Percentiles rank a stretch among this genome's conserved stretches.
These are phyloP conservation scores for Marronus borbonicus DNA, from an alignment of 2,888 invertebrate species.

Conservation along the genomic window DNA sequence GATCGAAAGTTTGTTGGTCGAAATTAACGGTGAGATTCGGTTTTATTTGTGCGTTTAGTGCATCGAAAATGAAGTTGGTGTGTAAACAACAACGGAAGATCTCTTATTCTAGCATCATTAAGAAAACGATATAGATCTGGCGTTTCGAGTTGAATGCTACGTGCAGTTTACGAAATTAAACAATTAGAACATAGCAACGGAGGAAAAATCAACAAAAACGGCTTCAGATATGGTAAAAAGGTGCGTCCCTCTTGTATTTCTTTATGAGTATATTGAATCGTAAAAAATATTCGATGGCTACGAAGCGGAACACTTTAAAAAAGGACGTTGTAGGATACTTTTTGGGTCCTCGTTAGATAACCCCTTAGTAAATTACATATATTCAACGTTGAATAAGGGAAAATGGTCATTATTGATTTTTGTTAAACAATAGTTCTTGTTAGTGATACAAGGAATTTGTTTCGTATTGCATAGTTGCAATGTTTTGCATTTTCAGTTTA, in stretches of 20 bases:
- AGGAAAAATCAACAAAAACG: conserved; percentile 66
- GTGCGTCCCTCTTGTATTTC: conserved; percentile 59
- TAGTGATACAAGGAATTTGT: not conserved
- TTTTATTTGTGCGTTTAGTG: not conserved
- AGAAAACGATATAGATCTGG: not conserved
- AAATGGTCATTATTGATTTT: conserved; percentile 25
- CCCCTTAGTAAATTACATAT: not conserved
- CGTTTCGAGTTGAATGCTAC: conserved; percentile 10
- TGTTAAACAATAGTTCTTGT: conserved; percentile 14
- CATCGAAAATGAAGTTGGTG: conserved; percentile 43
- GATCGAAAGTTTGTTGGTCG: not conserved
- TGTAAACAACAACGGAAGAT: conserved; percentile 49
- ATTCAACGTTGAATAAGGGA: conserved; percentile 11
- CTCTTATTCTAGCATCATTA: conserved; percentile 3
- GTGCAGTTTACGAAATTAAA: not conserved
- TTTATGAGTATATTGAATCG: not conserved
- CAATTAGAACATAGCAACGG: conserved; percentile 38
- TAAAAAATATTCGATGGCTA: not conserved
- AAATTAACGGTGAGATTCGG: not conserved
- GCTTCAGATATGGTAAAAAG: conserved; percentile 71
- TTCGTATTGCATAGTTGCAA: no score
- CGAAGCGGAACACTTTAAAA: not conserved
- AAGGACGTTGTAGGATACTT: not conserved
- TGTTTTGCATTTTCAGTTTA: no score
- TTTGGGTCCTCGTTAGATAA: not conserved